These are phyloP conservation scores for Petrocephalus zakoni DNA, from an alignment of 2,113 vertebrate genomes.

Conservation along the genomic window DNA sequence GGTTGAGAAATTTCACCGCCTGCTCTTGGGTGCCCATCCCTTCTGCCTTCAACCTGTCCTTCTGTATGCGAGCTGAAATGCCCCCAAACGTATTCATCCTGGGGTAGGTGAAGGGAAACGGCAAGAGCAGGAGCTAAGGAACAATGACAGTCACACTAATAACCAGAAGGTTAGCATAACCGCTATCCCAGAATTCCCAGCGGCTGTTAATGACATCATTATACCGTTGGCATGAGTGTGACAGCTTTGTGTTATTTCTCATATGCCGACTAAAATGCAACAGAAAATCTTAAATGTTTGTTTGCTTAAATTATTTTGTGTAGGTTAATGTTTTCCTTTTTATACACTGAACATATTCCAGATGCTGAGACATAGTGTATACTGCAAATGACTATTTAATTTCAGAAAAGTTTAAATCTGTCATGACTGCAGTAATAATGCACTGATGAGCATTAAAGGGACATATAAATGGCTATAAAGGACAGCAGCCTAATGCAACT, in stretches of 20 bases:
- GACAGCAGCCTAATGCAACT: not conserved
- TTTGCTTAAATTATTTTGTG: not conserved
- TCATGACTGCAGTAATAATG: not conserved
- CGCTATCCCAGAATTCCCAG: not conserved
- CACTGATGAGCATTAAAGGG: not conserved
- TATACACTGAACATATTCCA: not conserved
- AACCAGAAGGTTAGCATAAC: not conserved
- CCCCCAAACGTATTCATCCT: slow-evolving; percentile 67
- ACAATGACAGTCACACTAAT: not conserved
- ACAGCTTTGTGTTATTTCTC: not conserved
- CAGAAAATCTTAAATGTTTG: not conserved
- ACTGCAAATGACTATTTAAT: not conserved
- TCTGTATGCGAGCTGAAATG: slow-evolving; percentile 69
- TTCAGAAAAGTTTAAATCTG: not conserved
- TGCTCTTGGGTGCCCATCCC: slow-evolving; percentile 73
- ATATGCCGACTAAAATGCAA: not conserved
- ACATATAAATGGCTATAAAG: not conserved
- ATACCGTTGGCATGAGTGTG: not conserved
- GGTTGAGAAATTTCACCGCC: slow-evolving; percentile 57
- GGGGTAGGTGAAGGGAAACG: not conserved
- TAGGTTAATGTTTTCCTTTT: not conserved
- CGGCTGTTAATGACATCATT: not conserved
- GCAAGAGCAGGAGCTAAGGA: not conserved
- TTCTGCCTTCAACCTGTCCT: slow-evolving; percentile 67
- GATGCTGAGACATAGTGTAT: not conserved